phyloP scores from a whole-genome alignment of 1,140 invertebrate genomes.

The Pseudomyrmex flavicornis region DNA sequence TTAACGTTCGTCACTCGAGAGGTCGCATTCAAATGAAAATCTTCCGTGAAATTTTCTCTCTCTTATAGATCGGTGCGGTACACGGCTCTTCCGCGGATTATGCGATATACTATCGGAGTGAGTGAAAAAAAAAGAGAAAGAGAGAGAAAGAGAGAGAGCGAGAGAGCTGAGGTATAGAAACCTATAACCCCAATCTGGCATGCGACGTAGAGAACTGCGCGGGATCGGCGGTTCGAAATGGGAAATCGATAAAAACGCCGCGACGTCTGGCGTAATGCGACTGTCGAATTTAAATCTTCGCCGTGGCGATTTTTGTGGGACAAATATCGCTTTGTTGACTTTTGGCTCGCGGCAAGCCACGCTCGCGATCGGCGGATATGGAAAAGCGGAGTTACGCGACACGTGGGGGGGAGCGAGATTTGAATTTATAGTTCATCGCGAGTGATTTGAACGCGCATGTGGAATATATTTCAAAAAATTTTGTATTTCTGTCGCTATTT shows the following conservation, averaged over 20 bases:
- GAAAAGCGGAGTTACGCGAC: slow-evolving; percentile 19
- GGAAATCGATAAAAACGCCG: slow-evolving; percentile 57
- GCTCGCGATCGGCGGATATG: slow-evolving; percentile 36
- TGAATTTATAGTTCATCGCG: slow-evolving; percentile 39
- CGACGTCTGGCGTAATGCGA: slow-evolving; percentile 58
- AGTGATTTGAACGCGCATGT: background rate
- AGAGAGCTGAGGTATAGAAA: slow-evolving; percentile 34
- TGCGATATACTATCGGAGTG: slow-evolving; percentile 37
- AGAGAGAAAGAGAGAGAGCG: background rate
- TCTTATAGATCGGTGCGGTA: slow-evolving; percentile 30
- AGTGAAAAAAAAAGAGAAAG: background rate
- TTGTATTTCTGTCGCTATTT: background rate
- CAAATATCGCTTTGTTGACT: slow-evolving; percentile 57
- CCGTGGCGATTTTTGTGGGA: slow-evolving; percentile 52
- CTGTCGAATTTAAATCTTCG: slow-evolving; percentile 59
- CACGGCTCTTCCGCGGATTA: slow-evolving; percentile 56
- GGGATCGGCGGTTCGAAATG: slow-evolving; percentile 56
- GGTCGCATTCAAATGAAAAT: slow-evolving; percentile 9
- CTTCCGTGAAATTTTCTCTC: background rate
- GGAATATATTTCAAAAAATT: background rate
- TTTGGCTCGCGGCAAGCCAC: slow-evolving; percentile 27
- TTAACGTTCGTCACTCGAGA: slow-evolving; percentile 60
- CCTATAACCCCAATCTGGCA: slow-evolving; percentile 57
- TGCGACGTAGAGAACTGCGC: slow-evolving; percentile 51
- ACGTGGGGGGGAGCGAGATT: background rate